Evolutionary conservation across 2,888 invertebrate species (phyloP).

Genomic region (Atrina japonica): DNA sequence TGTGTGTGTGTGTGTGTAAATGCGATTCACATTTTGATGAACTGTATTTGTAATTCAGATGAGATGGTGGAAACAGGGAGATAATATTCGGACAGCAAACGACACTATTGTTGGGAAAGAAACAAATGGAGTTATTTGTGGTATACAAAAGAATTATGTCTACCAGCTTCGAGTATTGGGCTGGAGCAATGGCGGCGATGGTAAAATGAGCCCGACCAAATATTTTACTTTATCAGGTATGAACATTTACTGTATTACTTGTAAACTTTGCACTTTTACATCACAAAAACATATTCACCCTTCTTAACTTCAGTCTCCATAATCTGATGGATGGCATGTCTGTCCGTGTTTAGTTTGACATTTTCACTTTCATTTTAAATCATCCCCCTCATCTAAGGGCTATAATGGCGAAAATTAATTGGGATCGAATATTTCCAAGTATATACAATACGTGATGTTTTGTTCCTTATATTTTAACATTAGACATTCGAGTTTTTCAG

Average conservation of each 20-base stretch:
- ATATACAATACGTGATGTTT: too few species aligned
- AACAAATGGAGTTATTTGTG: constrained; percentile 88
- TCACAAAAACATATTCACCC: neutral
- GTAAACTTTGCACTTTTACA: neutral
- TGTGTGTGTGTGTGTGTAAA: too few species aligned
- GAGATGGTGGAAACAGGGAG: constrained; percentile 95
- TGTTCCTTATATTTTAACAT: too few species aligned
- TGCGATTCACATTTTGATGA: too few species aligned
- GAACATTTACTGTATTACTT: neutral
- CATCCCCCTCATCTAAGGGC: too few species aligned
- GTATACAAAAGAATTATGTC: constrained; percentile 90
- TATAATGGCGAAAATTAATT: too few species aligned
- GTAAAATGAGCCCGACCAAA: constrained; percentile 95
- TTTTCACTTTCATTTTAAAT: too few species aligned
- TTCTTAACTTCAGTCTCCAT: neutral
- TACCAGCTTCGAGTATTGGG: constrained; percentile 95
- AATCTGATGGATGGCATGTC: neutral
- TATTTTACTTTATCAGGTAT: constrained; percentile 84
- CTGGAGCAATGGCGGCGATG: constrained; percentile 96
- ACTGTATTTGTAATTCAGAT: too few species aligned
- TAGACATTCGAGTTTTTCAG: too few species aligned
- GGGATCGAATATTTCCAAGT: too few species aligned
- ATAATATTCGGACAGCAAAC: constrained; percentile 95
- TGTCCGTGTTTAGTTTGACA: too few species aligned
- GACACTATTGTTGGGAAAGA: constrained; percentile 86